These are phyloP conservation scores for Mus spicilegus DNA, from an alignment of 2,113 vertebrate genomes.

Conservation along the genomic window DNA sequence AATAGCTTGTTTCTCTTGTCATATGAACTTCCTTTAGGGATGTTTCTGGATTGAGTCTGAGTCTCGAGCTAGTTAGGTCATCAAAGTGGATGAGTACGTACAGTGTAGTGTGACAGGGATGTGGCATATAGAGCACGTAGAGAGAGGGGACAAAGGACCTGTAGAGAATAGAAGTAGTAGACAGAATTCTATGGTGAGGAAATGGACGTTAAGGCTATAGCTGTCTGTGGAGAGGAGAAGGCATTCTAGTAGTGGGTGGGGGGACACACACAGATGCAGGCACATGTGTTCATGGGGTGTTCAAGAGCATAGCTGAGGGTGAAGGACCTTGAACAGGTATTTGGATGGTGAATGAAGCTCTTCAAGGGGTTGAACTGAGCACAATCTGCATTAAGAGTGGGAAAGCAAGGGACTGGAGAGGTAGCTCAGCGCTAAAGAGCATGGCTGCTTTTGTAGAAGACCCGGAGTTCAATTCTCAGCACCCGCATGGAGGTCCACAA, in stretches of 20 bases:
- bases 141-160: neutral
- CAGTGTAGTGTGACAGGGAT: neutral
- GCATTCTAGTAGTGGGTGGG: neutral
- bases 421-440: neutral
- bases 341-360: neutral
- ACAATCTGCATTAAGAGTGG: constrained; percentile 39
- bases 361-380: constrained; percentile 40
- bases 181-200: neutral
- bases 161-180: neutral
- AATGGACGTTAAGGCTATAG: neutral
- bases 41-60: neutral
- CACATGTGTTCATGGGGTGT: neutral
- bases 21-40: neutral
- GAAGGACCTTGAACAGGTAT: constrained; percentile 38
- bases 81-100: neutral
- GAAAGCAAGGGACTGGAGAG: neutral
- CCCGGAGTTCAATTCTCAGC: neutral
- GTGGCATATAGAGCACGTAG: neutral
- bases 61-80: neutral
- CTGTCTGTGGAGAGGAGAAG: neutral
- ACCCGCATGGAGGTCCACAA: neutral
- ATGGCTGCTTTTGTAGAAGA: neutral
- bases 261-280: neutral
- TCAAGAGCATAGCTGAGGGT: neutral
- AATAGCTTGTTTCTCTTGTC: neutral